phyloP scores from a whole-genome alignment of 2,797 vertebrate species.

The Atherinosoma microstoma region DNA sequence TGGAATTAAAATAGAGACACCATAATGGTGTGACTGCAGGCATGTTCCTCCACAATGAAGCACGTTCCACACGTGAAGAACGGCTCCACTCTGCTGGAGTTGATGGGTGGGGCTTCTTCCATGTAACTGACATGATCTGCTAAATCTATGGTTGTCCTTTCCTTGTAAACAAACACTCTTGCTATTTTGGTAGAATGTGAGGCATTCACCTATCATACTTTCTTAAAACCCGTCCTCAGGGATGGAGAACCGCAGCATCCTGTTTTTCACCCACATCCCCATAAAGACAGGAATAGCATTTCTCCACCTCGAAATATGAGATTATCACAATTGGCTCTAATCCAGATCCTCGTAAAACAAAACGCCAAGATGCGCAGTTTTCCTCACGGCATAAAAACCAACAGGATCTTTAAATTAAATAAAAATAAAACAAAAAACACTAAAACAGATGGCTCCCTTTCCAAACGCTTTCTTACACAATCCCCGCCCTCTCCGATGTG shows the following conservation, averaged over 20 bases:
- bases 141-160: background rate
- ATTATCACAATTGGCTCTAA: slow-evolving; percentile 6
- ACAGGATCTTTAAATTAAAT: background rate
- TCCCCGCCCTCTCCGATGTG: slow-evolving; percentile 21
- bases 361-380: background rate
- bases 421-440: too few species aligned
- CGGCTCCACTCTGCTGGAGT: background rate
- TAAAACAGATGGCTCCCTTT: background rate
- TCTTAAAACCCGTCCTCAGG: background rate
- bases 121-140: background rate
- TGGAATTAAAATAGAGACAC: background rate
- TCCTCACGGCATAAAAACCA: background rate
- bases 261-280: background rate
- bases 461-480: slow-evolving; percentile 1
- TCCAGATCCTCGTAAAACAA: slow-evolving; percentile 1
- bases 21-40: background rate
- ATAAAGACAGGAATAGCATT: background rate
- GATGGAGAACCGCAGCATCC: background rate
- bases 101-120: too few species aligned
- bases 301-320: background rate
- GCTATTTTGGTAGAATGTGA: background rate
- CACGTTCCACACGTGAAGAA: background rate
- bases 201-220: background rate
- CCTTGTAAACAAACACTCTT: background rate
- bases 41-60: background rate